A percentile compares a stretch with the other conserved stretches of the same genome.
These are phyloP conservation scores for Psilopsiagon aurifrons DNA, from an alignment of 2,113 vertebrate species.

Conservation along the genomic window DNA sequence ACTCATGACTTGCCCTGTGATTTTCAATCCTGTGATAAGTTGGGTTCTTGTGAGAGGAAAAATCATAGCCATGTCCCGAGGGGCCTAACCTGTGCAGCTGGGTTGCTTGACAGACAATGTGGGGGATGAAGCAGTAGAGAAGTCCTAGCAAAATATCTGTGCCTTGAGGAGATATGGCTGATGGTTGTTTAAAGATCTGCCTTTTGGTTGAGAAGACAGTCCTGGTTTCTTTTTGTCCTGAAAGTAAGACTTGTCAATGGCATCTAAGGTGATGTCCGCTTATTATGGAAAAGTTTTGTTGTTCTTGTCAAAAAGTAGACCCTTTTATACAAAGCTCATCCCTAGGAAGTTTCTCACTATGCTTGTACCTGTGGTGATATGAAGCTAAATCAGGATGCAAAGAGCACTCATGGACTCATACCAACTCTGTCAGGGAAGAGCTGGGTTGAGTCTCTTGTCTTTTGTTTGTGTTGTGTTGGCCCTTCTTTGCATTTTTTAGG, in stretches of 20 bases:
- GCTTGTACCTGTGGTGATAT: neutral
- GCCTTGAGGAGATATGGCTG: neutral
- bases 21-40: too few relatives aligned
- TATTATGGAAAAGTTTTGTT: neutral
- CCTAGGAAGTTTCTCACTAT: accelerated
- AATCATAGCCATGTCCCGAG: accelerated
- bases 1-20: neutral
- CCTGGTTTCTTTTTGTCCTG: neutral
- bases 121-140: neutral
- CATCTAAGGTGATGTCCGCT: neutral
- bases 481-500: neutral
- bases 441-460: neutral
- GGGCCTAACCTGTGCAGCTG: neutral
- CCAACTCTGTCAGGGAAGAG: neutral
- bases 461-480: neutral
- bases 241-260: neutral
- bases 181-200: neutral
- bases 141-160: neutral
- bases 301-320: neutral
- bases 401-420: accelerated
- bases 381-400: neutral
- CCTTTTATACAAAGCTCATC: neutral
- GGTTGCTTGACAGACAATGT: neutral
- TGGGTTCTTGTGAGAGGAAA: neutral
- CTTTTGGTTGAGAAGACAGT: neutral